A percentile compares a stretch with the other conserved stretches of the same genome.
These are phyloP conservation scores for Myiozetetes cayanensis DNA, from an alignment of 2,113 vertebrate genomes.

Conservation along the genomic window DNA sequence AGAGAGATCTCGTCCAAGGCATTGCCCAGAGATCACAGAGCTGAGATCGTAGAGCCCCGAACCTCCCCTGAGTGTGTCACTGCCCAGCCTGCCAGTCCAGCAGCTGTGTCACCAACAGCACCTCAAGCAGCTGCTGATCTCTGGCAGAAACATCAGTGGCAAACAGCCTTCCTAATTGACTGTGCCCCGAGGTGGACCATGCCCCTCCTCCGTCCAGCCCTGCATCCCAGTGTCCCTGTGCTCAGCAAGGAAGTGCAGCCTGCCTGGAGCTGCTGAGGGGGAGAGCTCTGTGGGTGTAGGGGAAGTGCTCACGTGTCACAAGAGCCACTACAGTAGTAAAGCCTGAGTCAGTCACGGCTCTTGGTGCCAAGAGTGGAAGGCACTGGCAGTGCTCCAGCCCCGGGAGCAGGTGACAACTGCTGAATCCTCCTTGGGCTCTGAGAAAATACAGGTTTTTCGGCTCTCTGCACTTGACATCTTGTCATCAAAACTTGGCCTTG, in stretches of 20 bases:
- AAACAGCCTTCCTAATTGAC: neutral
- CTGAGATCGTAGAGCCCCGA: neutral
- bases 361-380: neutral
- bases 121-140: neutral
- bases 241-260: neutral
- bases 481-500: rapidly evolving
- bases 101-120: rapidly evolving
- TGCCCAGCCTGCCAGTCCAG: neutral
- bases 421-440: neutral
- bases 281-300: rapidly evolving
- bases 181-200: rapidly evolving
- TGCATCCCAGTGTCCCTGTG: neutral
- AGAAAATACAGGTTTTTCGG: neutral
- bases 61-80: neutral
- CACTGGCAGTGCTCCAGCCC: neutral
- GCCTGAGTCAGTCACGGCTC: neutral
- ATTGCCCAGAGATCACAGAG: neutral
- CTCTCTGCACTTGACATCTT: neutral
- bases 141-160: neutral
- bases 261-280: neutral
- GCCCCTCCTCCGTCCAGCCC: neutral
- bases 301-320: neutral
- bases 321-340: neutral
- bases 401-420: neutral
- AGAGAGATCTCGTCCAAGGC: neutral